These are phyloP conservation scores for Phoeniculus purpureus DNA, from an alignment of 2,797 vertebrate genomes.

Conservation along the genomic window DNA sequence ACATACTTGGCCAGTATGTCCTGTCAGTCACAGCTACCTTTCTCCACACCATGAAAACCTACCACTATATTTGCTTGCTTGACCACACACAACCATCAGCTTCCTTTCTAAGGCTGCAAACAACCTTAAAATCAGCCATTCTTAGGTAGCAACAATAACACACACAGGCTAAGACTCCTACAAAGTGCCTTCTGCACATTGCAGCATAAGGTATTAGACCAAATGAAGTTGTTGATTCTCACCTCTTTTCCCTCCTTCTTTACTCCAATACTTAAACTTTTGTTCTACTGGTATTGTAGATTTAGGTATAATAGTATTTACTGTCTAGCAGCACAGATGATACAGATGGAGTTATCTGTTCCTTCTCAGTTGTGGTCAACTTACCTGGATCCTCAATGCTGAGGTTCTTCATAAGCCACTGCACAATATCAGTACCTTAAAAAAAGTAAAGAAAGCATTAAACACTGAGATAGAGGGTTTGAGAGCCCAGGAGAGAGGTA, in stretches of 20 bases:
- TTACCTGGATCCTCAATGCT: conserved; percentile 91
- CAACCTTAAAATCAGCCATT: neutral
- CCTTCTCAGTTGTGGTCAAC: neutral
- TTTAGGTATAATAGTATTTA: neutral
- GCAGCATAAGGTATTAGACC: neutral
- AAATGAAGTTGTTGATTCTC: neutral
- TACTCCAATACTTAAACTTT: neutral
- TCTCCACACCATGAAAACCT: neutral
- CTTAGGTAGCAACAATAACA: neutral
- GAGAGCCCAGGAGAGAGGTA: neutral
- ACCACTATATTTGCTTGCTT: neutral
- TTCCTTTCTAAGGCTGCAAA: neutral
- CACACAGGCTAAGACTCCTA: neutral
- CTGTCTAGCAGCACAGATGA: neutral
- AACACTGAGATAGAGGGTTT: neutral
- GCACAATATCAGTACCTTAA: conserved; percentile 91
- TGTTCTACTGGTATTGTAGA: neutral
- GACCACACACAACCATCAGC: neutral
- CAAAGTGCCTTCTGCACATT: neutral
- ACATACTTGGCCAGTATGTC: neutral
- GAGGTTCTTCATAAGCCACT: conserved; percentile 96
- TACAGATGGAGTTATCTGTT: neutral
- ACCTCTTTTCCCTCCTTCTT: neutral
- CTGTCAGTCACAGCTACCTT: neutral
- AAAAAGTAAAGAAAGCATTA: conserved; percentile 12